Evolutionary conservation across 2,888 invertebrate genomes (phyloP).

Genomic region (Campaea margaritaria): DNA sequence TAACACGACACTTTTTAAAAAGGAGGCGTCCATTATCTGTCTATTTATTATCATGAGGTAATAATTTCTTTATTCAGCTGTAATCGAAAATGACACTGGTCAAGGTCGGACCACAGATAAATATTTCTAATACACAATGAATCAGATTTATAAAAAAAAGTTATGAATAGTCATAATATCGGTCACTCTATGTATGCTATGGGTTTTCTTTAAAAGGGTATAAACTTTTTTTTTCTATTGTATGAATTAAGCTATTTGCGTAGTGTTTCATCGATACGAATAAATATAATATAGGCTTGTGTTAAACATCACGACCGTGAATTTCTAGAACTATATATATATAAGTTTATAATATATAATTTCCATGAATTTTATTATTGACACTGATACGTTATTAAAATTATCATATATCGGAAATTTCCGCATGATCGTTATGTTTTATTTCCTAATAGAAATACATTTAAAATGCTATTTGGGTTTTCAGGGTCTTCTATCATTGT

Average conservation of each 20-base stretch:
- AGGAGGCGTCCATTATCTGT: constrained; percentile 36
- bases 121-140: constrained; percentile 2
- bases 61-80: constrained; percentile 28
- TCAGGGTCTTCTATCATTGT: constrained; percentile 33
- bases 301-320: constrained; percentile 50
- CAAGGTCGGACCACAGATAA: constrained; percentile 29
- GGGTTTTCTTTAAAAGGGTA: no score
- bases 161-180: no score
- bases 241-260: no score
- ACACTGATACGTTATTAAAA: constrained; percentile 46
- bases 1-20: constrained; percentile 40
- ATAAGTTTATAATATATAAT: no score
- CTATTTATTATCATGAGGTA: constrained; percentile 33
- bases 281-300: constrained; percentile 1
- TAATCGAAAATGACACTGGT: constrained; percentile 8
- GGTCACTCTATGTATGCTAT: no score
- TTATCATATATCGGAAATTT: constrained; percentile 54
- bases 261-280: no score
- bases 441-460: constrained; percentile 31
- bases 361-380: constrained; percentile 52
- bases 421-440: constrained; percentile 41
- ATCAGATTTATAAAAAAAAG: no score
- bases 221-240: no score
- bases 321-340: constrained; percentile 47
- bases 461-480: constrained; percentile 14